Base-by-base conservation (phyloP, 2,888 invertebrate genomes). In the Oxycera nigricornis region DNA sequence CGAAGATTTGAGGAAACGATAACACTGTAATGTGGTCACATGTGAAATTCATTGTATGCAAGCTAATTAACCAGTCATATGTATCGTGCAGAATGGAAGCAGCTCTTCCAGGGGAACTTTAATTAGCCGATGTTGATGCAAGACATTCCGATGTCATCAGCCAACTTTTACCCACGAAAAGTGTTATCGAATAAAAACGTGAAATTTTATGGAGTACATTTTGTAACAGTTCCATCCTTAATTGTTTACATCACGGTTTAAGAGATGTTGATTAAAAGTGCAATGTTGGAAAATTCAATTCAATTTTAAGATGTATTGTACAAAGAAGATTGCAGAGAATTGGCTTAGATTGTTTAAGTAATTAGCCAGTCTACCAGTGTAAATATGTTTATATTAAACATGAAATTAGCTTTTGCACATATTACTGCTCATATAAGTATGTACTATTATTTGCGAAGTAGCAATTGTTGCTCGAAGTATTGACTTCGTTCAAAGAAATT, bases 341-440 rank as follows among this genome's bases (percentile, higher is more conserved):
- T n/a, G n/a, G n/a, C n/a, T n/a, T n/a, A n/a, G n/a, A n/a, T n/a
- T n/a, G n/a, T n/a, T n/a, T n/a, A n/a, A n/a, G n/a, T n/a, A n/a
- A n/a, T n/a, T n/a, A n/a, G n/a, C n/a, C n/a, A n/a, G n/a, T n/a
- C n/a, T n/a, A n/a, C n/a, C n/a, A n/a, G 20, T 65, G 65, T 52
- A 52, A 70, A 52, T 52, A 55, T 68, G 68, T 68, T 68, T 70
- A 70, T 52, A 70, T 70, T 52, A 70, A 31, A 70, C 52, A 20
- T 31, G 30, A 35, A 35, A 26, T 24, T n/a, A n/a, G n/a, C n/a
- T 70, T 52, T 70, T 55, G 24, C 41, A 65, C 30, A 41, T 65
- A 26, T 65, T 65, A 55, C 17, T 55, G 46, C 3, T 1, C 55
- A 20, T 24, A 24, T n/a, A n/a, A n/a, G n/a, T n/a, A 55, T 55